phyloP scores from a whole-genome alignment of 2,888 invertebrate genomes.

The Oligia latruncula region DNA sequence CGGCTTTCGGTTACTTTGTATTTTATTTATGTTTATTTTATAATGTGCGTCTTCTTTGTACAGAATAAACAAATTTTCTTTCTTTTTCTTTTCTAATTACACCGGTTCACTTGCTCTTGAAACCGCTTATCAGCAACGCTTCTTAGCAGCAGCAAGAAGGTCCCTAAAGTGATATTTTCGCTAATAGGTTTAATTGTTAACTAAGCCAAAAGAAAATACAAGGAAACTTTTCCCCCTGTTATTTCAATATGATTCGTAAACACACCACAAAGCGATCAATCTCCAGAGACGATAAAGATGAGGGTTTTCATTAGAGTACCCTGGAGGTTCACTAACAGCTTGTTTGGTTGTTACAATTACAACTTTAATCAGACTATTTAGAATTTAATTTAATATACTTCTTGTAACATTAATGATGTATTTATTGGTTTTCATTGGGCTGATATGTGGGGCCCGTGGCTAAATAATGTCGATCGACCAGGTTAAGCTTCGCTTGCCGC shows the following conservation, averaged over 20 bases:
- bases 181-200: constrained; percentile 20
- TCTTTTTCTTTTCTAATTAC: neutral
- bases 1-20: too few relatives aligned
- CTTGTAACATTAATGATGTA: neutral
- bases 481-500: too few relatives aligned
- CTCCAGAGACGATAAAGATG: constrained; percentile 65
- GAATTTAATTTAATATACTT: constrained; percentile 18
- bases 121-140: neutral
- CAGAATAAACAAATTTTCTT: neutral
- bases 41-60: neutral
- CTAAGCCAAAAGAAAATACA: constrained; percentile 14
- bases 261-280: constrained; percentile 68
- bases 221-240: constrained; percentile 25
- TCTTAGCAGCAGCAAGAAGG: neutral
- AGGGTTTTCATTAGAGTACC: constrained; percentile 60
- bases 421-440: neutral
- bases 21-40: neutral
- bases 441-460: neutral
- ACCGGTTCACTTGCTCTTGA: neutral
- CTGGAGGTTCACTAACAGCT: constrained; percentile 39
- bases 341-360: constrained; percentile 43
- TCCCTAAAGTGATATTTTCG: neutral
- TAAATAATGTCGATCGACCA: too few relatives aligned
- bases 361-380: constrained; percentile 40
- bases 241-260: constrained; percentile 48